These are phyloP conservation scores for Selenia dentaria DNA, from an alignment of 2,888 invertebrate genomes.

Conservation along the genomic window DNA sequence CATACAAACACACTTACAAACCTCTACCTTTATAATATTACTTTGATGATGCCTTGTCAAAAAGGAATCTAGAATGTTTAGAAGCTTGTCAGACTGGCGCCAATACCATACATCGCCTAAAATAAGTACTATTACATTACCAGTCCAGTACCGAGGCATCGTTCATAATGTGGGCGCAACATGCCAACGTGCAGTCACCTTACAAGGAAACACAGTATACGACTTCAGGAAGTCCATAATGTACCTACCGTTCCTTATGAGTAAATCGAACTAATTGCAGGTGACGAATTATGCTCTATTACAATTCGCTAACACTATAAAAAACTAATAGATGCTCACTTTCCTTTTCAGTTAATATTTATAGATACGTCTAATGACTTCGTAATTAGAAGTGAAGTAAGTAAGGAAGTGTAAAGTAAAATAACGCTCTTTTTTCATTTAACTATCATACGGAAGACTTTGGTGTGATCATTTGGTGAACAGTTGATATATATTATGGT, in stretches of 20 bases:
- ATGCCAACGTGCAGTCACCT: constrained; percentile 38
- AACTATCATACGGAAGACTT: no score
- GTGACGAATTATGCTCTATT: constrained; percentile 38
- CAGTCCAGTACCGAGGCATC: not conserved
- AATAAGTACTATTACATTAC: no score
- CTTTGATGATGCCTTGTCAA: no score
- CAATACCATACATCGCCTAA: no score
- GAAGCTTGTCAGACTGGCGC: no score
- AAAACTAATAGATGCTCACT: constrained; percentile 26
- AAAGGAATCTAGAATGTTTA: no score
- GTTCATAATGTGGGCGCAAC: constrained; percentile 29
- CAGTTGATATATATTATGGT: no score
- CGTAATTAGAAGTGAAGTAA: not conserved
- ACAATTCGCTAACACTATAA: constrained; percentile 25
- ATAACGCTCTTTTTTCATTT: no score
- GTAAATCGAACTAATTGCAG: constrained; percentile 40
- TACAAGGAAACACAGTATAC: constrained; percentile 47
- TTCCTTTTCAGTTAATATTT: constrained; percentile 17
- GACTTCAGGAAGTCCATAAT: constrained; percentile 59
- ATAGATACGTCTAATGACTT: not conserved
- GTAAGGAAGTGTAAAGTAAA: no score
- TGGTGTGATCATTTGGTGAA: no score
- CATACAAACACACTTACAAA: no score
- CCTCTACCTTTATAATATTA: no score
- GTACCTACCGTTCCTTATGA: constrained; percentile 43